A percentile compares a stretch with the other conserved stretches of the same genome.
These are phyloP conservation scores for Ceratina australensis DNA, from an alignment of 1,140 invertebrate genomes.

Conservation along the genomic window DNA sequence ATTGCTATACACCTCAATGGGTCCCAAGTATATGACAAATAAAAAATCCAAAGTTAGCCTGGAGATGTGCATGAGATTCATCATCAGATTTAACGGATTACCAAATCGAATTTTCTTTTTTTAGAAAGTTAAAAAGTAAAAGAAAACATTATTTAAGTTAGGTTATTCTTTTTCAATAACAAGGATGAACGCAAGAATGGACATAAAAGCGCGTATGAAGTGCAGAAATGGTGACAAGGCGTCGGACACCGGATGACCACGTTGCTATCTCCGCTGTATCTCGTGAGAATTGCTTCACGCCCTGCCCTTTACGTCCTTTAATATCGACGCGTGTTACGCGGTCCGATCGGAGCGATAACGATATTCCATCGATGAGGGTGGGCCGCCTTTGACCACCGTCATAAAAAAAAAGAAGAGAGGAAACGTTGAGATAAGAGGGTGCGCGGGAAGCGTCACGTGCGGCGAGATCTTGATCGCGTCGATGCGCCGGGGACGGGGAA, in stretches of 20 bases:
- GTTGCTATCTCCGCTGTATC: conserved; percentile 55
- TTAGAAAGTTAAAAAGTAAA: too few species aligned
- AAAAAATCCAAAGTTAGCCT: too few species aligned
- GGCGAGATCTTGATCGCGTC: conserved; percentile 65
- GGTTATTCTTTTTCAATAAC: too few species aligned
- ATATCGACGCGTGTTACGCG: conserved; percentile 62
- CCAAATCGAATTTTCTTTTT: too few species aligned
- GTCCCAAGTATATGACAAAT: too few species aligned
- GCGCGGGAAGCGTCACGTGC: conserved; percentile 29
- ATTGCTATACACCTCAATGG: too few species aligned
- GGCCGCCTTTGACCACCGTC: conserved; percentile 18
- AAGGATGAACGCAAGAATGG: conserved; percentile 10
- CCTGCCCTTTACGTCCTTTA: conserved; percentile 54
- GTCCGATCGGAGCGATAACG: conserved; percentile 61
- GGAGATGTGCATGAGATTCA: too few species aligned
- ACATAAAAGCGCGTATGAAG: not conserved
- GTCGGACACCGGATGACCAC: conserved; percentile 38
- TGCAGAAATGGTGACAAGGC: conserved; percentile 31
- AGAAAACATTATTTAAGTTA: too few species aligned
- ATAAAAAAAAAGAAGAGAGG: conserved; percentile 25
- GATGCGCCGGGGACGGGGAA: conserved; percentile 38
- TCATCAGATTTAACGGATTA: too few species aligned
- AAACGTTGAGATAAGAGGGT: not conserved
- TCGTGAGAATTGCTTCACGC: conserved; percentile 58
- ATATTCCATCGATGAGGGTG: conserved; percentile 43